Base-by-base conservation (phyloP, 1,140 invertebrate species). In the Leptopilina clavipes region DNA sequence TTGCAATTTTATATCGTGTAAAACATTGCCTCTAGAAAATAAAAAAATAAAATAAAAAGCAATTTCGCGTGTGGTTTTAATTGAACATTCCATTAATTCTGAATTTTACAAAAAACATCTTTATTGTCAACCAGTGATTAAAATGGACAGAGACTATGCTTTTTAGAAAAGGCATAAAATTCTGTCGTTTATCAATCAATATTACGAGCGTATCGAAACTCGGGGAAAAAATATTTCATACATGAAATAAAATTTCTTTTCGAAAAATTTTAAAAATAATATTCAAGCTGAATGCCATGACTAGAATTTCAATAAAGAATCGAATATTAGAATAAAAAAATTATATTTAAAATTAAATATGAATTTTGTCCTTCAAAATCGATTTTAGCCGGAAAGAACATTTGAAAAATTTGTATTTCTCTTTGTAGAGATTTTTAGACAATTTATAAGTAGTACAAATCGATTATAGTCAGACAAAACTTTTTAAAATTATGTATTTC, bases 131-230 rank as follows among this genome's bases (percentile, higher is more conserved):
- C 14, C 59, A 31, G 59, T 65, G 22, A 65, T 65, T 31, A 65
- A 65, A 65, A 65, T 65, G 10, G 59, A 31, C 59, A 65, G 59
- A 12, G 22, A 40, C 19, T 10, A 31, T 65, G 22, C 59, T 25
- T 65, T 31, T 65, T 65, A 7, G 11, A 65, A 65, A 31, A 31
- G 9, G n/a, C 22, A 65, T 31, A 65, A 65, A 65, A 65, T 11
- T 37, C 59, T 5, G 25, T n/a, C 22, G 22, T 52, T 52, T 52
- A 52, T 65, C 59, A 65, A 65, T 65, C 22, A 65, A 65, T 31
- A 65, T 65, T 31, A 65, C 59, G 59, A 65, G 59, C 59, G 59
- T 12, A 31, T 31, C 14, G 56, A 65, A 65, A 25, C 10, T 65
- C 25, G 25, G 25, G 2, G 22, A n/a, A 65, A 65, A 65, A 65